Percentiles rank a stretch among this genome's conserved stretches.
Conservation (phyloP, 2,797 vertebrate species). For the Chaetodon trifasciatus region DNA sequence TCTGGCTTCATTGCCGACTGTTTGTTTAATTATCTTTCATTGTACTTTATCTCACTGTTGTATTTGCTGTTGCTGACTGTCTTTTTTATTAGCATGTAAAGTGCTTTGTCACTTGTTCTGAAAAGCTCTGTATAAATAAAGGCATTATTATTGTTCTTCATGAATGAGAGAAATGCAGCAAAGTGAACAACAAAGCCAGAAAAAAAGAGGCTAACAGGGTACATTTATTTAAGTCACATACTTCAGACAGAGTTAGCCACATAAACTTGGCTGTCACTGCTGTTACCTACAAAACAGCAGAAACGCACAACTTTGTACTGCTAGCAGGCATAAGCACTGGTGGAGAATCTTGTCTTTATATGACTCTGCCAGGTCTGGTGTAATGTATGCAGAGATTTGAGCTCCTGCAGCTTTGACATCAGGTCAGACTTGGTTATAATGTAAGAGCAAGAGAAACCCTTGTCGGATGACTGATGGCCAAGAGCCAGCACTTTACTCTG, state of each 20-base stretch:
- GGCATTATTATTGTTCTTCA: too few relatives aligned
- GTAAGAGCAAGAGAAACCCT: constrained; percentile 65
- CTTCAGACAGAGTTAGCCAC: neutral
- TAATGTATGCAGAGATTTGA: constrained; percentile 49
- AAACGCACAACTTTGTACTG: constrained; percentile 16
- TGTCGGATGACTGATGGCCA: constrained; percentile 70
- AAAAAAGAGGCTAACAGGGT: neutral
- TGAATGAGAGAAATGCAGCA: neutral
- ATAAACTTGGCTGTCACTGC: constrained; percentile 11
- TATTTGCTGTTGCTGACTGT: too few relatives aligned
- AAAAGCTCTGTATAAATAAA: too few relatives aligned
- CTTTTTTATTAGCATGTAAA: too few relatives aligned
- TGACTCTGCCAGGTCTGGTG: constrained; percentile 19
- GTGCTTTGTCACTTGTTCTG: too few relatives aligned
- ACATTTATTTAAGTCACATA: fast-evolving
- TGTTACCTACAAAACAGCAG: constrained; percentile 3
- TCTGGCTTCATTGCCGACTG: neutral
- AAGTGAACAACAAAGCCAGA: neutral
- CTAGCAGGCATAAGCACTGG: neutral
- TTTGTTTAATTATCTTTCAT: too few relatives aligned
- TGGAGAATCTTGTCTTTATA: constrained; percentile 13
- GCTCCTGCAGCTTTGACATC: constrained; percentile 57
- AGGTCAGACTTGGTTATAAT: constrained; percentile 67
- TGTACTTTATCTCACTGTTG: too few relatives aligned
- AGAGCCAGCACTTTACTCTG: constrained; percentile 66